These are phyloP conservation scores for Acronicta aceris DNA, from an alignment of 2,888 invertebrate genomes.

Conservation along the genomic window DNA sequence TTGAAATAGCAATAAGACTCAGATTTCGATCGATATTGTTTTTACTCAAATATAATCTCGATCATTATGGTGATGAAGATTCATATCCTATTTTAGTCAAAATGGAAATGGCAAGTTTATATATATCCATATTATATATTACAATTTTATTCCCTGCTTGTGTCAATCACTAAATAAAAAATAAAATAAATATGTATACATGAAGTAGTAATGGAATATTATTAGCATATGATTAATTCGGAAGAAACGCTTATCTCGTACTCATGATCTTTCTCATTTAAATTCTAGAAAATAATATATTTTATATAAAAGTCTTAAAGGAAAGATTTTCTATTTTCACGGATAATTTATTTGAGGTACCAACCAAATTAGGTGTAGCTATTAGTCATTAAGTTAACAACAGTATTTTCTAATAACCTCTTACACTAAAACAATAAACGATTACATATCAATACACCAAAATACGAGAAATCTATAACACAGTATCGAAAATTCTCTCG, in stretches of 20 bases:
- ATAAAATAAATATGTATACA: conserved; percentile 1
- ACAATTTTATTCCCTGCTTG: conserved; percentile 18
- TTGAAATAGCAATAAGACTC: conserved; percentile 52
- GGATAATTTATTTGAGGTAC: too few relatives aligned
- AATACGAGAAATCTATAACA: too few relatives aligned
- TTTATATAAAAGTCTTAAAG: not conserved
- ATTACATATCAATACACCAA: too few relatives aligned
- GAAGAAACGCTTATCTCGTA: not conserved
- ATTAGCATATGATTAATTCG: not conserved
- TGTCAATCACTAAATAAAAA: conserved; percentile 11
- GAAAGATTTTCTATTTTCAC: too few relatives aligned
- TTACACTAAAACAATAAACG: too few relatives aligned
- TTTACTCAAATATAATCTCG: conserved; percentile 35
- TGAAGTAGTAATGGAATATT: conserved; percentile 9
- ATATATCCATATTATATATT: conserved; percentile 12
- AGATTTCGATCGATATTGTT: conserved; percentile 48
- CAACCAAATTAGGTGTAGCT: too few relatives aligned
- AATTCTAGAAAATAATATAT: too few relatives aligned
- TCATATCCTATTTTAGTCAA: conserved; percentile 42
- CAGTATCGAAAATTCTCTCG: too few relatives aligned
- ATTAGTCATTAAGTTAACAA: too few relatives aligned
- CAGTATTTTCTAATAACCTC: too few relatives aligned
- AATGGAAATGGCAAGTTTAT: conserved; percentile 39
- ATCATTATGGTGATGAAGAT: conserved; percentile 43
- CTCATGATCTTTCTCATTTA: not conserved